phyloP scores from a whole-genome alignment of 2,797 vertebrate genomes.

The Semotilus atromaculatus region DNA sequence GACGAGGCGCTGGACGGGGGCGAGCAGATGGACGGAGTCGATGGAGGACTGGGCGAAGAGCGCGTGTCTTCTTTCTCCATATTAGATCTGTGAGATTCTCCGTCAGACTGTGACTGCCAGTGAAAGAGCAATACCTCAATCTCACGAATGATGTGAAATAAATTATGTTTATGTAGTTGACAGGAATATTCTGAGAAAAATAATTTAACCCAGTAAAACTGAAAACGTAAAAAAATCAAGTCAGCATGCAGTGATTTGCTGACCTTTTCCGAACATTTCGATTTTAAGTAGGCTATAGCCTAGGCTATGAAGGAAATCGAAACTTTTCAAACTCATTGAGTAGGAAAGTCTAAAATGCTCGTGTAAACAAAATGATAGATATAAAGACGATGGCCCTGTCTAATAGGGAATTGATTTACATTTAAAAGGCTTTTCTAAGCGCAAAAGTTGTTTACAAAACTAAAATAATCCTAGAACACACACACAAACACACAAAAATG shows the following conservation, averaged over 20 bases:
- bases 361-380: not conserved
- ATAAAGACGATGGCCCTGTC: no score
- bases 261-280: not conserved
- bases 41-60: slow-evolving; percentile 89
- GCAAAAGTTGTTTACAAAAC: not conserved
- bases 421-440: not conserved
- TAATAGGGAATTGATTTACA: not conserved
- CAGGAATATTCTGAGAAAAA: not conserved
- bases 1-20: slow-evolving; percentile 89
- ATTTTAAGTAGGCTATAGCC: not conserved
- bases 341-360: not conserved
- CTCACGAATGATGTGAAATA: not conserved
- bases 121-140: not conserved
- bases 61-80: slow-evolving; percentile 89
- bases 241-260: not conserved
- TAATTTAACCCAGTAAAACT: not conserved
- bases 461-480: not conserved
- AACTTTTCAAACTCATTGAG: not conserved
- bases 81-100: slow-evolving; percentile 86
- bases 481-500: not conserved
- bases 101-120: slow-evolving; percentile 90
- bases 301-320: not conserved
- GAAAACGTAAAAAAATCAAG: not conserved
- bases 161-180: not conserved
- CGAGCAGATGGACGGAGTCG: slow-evolving; percentile 92